These are phyloP conservation scores for Eupsittula cactorum DNA, from an alignment of 2,113 vertebrate genomes.

Conservation along the genomic window DNA sequence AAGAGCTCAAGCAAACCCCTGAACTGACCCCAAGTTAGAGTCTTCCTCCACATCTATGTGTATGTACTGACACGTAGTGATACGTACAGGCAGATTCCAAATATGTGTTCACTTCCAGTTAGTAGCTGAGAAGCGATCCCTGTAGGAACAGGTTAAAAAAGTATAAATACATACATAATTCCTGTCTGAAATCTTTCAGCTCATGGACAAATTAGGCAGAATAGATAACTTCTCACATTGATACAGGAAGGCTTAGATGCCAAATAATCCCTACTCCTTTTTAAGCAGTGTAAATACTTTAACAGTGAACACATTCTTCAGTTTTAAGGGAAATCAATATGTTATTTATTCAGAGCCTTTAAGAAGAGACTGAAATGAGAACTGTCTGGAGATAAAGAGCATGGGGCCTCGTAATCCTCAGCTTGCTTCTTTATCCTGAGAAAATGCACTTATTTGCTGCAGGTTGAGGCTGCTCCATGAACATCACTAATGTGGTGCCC, in stretches of 20 bases:
- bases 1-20: neutral
- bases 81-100: neutral
- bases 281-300: neutral
- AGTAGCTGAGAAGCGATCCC: neutral
- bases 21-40: neutral
- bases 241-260: neutral
- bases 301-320: neutral
- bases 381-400: constrained; percentile 9
- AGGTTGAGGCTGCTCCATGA: neutral
- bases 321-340: constrained; percentile 52
- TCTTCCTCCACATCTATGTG: neutral
- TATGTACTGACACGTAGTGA: neutral
- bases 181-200: neutral
- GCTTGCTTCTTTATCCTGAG: constrained; percentile 8
- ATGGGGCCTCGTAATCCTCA: constrained; percentile 34
- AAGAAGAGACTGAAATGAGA: constrained; percentile 24
- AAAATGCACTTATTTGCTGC: constrained; percentile 17
- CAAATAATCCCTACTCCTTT: neutral
- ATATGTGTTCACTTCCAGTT: neutral
- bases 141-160: neutral
- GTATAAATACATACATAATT: neutral
- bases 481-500: neutral
- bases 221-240: neutral
- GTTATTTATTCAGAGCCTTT: constrained; percentile 54
- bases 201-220: neutral